phyloP scores from a whole-genome alignment of 2,113 vertebrate genomes.

The Notothenia rossii region DNA sequence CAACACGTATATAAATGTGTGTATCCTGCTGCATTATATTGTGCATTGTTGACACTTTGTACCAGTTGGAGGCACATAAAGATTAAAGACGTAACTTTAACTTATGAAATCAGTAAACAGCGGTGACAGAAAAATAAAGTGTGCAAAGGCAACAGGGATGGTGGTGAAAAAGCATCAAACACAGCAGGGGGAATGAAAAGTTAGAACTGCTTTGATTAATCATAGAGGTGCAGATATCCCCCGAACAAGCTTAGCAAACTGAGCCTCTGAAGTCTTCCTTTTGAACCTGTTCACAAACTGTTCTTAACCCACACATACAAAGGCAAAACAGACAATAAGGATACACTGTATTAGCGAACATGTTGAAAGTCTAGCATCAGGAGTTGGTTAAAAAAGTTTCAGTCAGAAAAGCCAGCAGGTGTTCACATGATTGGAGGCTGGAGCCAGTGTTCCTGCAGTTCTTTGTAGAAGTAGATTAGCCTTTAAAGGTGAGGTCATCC shows the following conservation, averaged over 20 bases:
- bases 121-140: conserved; percentile 31
- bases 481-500: conserved; percentile 10
- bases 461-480: conserved; percentile 6
- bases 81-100: conserved; percentile 63
- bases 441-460: conserved; percentile 2
- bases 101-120: conserved; percentile 45
- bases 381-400: conserved; percentile 26
- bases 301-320: conserved; percentile 21
- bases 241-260: conserved; percentile 55
- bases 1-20: conserved; percentile 56
- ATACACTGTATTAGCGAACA: neutral
- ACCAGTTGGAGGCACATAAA: conserved; percentile 27
- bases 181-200: conserved; percentile 19
- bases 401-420: conserved; percentile 24
- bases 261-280: conserved; percentile 32
- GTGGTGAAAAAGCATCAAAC: conserved; percentile 4
- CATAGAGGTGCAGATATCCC: conserved; percentile 53
- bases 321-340: neutral
- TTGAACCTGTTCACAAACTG: conserved; percentile 46
- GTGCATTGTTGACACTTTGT: conserved; percentile 47
- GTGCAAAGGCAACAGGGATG: conserved; percentile 15
- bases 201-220: conserved; percentile 47
- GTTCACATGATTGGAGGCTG: conserved; percentile 17
- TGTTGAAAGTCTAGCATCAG: conserved; percentile 13
- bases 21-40: conserved; percentile 32